Conservation (phyloP, 2,888 invertebrate genomes). For the Hirtodrosophila cameraria region DNA sequence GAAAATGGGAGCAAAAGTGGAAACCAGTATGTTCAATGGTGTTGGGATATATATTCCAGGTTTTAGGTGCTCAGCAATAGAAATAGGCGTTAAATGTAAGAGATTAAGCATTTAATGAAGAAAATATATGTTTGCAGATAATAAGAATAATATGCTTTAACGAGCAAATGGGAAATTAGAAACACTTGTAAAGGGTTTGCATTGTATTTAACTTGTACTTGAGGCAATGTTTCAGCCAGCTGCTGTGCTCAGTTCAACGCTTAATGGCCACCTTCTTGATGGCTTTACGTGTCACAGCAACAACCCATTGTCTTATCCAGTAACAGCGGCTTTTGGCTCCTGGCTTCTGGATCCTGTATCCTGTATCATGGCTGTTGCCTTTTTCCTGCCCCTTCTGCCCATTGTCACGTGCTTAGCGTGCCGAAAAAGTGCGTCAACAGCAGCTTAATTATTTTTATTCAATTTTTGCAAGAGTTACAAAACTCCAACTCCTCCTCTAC, state of each 20-base stretch:
- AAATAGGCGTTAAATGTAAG: slow-evolving; percentile 1
- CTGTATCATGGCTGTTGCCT: neutral
- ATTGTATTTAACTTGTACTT: slow-evolving; percentile 39
- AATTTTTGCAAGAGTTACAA: slow-evolving; percentile 45
- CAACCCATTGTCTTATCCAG: slow-evolving; percentile 51
- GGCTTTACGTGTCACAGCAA: slow-evolving; percentile 59
- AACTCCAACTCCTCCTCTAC: slow-evolving; percentile 1
- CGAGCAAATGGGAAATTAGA: slow-evolving; percentile 47
- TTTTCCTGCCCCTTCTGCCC: neutral
- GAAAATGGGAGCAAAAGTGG: too few species aligned
- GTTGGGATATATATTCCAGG: too few species aligned
- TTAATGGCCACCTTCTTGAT: slow-evolving; percentile 58
- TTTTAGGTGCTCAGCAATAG: neutral
- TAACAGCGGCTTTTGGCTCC: neutral
- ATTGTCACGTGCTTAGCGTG: slow-evolving; percentile 69
- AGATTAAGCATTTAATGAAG: slow-evolving; percentile 9
- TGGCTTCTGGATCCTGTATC: too few species aligned
- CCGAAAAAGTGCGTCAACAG: slow-evolving; percentile 77
- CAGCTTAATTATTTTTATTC: slow-evolving; percentile 76
- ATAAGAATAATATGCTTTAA: slow-evolving; percentile 12
- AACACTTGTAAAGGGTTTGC: slow-evolving; percentile 33
- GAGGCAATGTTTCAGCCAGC: slow-evolving; percentile 20
- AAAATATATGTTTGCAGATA: slow-evolving; percentile 2
- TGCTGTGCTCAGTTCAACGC: slow-evolving; percentile 36
- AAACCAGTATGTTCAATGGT: too few species aligned